Percentiles rank a stretch among this genome's conserved stretches.
Conservation (phyloP, 1,140 invertebrate genomes). For the Apis dorsata region DNA sequence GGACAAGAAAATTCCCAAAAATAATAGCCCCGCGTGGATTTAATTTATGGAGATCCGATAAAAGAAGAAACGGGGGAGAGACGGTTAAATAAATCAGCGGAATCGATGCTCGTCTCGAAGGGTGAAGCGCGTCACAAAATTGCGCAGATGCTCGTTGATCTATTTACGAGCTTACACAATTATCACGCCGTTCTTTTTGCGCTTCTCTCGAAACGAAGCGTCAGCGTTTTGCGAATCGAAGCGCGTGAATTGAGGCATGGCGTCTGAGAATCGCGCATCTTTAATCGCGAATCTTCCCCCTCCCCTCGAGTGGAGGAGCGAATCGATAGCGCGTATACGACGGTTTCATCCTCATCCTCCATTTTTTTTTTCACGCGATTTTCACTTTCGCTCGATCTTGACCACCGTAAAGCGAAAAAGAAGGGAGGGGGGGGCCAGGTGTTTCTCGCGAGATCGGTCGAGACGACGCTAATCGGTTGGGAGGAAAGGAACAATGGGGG, state of each 20-base stretch:
- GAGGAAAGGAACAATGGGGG: background rate
- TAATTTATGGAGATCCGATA: slow-evolving; percentile 32
- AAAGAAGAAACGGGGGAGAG: background rate
- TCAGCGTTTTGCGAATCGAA: too few relatives aligned
- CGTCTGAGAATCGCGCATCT: too few relatives aligned
- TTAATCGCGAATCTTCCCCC: too few relatives aligned
- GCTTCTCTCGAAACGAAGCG: background rate
- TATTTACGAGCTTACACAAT: slow-evolving; percentile 26
- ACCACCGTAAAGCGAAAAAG: background rate
- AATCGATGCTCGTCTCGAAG: slow-evolving; percentile 22
- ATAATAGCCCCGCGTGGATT: background rate
- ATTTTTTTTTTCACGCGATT: background rate
- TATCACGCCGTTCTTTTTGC: slow-evolving; percentile 19
- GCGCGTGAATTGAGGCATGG: too few relatives aligned
- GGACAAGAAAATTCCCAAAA: background rate
- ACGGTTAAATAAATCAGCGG: slow-evolving; percentile 24
- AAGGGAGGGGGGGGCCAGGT: background rate
- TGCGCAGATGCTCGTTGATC: background rate
- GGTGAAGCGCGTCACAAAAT: slow-evolving; percentile 6
- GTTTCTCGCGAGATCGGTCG: slow-evolving; percentile 12
- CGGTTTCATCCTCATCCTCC: slow-evolving; percentile 3
- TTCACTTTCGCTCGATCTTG: slow-evolving; percentile 38
- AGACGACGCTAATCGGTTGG: background rate
- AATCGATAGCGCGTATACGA: slow-evolving; percentile 48
- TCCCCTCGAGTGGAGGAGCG: background rate